phyloP scores from a whole-genome alignment of 2,888 invertebrate species.

The Drosophila niveifrons region DNA sequence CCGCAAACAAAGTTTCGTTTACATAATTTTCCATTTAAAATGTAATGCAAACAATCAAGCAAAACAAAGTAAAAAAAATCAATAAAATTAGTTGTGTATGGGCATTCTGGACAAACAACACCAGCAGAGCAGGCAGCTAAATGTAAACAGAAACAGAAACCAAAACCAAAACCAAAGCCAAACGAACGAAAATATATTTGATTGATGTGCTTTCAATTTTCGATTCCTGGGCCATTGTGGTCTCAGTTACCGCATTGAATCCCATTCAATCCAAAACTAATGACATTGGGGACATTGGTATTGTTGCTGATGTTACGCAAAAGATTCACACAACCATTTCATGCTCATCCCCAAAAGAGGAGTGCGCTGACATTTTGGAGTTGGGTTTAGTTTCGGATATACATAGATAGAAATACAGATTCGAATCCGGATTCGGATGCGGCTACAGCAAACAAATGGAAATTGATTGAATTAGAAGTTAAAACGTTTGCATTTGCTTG shows the following conservation, averaged over 20 bases:
- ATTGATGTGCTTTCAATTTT: slow-evolving; percentile 65
- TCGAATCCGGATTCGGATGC: neutral
- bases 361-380: slow-evolving; percentile 37
- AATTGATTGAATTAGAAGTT: slow-evolving; percentile 33
- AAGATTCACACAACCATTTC: slow-evolving; percentile 36
- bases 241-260: slow-evolving; percentile 53
- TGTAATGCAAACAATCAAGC: slow-evolving; percentile 50
- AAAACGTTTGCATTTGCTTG: slow-evolving; percentile 10
- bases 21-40: slow-evolving; percentile 69
- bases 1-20: slow-evolving; percentile 66
- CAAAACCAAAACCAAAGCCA: slow-evolving; percentile 16
- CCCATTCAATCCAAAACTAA: slow-evolving; percentile 43
- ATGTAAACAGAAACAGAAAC: slow-evolving; percentile 61
- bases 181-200: slow-evolving; percentile 58
- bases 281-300: slow-evolving; percentile 51
- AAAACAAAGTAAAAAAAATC: slow-evolving; percentile 54
- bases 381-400: slow-evolving; percentile 7
- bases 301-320: slow-evolving; percentile 52
- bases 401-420: neutral
- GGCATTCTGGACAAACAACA: slow-evolving; percentile 49
- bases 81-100: slow-evolving; percentile 62
- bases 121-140: slow-evolving; percentile 25
- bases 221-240: slow-evolving; percentile 46
- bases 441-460: neutral
- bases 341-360: slow-evolving; percentile 13